Evolutionary conservation across 2,888 invertebrate species (phyloP), one percentile per base, ranked within the genome.

Genomic region (Eueremaeus valkanovi): DNA sequence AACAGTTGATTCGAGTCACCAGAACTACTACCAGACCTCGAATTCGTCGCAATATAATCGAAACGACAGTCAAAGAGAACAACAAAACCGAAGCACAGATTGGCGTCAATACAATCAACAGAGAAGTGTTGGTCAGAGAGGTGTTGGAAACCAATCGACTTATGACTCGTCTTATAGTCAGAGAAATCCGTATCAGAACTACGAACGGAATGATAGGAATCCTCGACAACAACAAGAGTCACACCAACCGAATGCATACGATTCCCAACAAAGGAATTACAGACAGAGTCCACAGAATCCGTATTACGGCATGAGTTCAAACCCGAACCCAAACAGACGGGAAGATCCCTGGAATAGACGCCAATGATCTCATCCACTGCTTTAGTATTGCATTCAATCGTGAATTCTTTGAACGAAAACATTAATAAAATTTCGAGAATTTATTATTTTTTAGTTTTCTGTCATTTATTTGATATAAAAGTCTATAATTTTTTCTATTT

Each of bases 51-150:
- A 58, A 58, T 29, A 27, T 51, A 8, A n/a, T 29, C 11, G 58
- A 58, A 58, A 58, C 31, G 9, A 27, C 8, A 21, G 31, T 58
- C 31, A 58, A 5, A 27, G 27, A 8, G 24, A 55, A 55, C 24
- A 55, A 3, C n/a, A n/a, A n/a, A 58, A 58, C 24, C 58, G 58
- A 3, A 29, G 29, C 29, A 21, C 29, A 27, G 29, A 58, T 18
- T 58, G 58, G 58, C 58, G 58, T 58, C 58, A 63, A 33, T 16
- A 29, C 31, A 63, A 36, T 63, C 63, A n/a, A n/a, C n/a, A n/a
- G n/a, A n/a, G n/a, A n/a, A n/a, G n/a, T n/a, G n/a, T n/a, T n/a
- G n/a, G n/a, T n/a, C n/a, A n/a, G n/a, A n/a, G n/a, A n/a, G n/a
- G n/a, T n/a, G n/a, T n/a, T n/a, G n/a, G n/a, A n/a, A n/a, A n/a